Evolutionary conservation across 2,113 vertebrate species (phyloP).

Genomic region (Phasianus colchicus): DNA sequence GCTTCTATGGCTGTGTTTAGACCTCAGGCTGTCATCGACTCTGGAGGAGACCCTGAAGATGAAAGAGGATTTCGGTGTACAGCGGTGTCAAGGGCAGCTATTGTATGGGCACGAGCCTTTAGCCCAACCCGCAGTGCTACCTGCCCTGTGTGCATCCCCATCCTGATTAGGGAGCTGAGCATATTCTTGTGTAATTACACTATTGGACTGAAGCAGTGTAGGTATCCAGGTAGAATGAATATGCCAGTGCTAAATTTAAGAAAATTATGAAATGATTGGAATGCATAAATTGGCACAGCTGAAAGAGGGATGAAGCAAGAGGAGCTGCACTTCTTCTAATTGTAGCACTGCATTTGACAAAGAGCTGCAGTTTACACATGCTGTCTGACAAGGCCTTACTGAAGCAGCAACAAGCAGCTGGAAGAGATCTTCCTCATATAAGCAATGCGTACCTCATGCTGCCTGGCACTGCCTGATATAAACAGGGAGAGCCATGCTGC

Average conservation of each 20-base stretch:
- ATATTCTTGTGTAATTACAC: neutral
- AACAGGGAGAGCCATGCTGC: neutral
- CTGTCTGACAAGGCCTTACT: neutral
- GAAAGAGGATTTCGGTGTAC: neutral
- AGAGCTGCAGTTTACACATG: neutral
- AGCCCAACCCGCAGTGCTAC: neutral
- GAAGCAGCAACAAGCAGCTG: neutral
- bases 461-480: fast-evolving
- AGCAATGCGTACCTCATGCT: neutral
- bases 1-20: conserved; percentile 13
- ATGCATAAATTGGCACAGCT: neutral
- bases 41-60: conserved; percentile 26
- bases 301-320: neutral
- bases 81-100: neutral
- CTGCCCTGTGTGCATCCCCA: neutral
- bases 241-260: neutral
- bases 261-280: neutral
- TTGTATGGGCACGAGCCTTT: neutral
- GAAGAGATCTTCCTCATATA: neutral
- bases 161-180: conserved; percentile 52
- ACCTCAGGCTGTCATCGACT: conserved; percentile 4
- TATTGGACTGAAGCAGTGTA: neutral
- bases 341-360: fast-evolving
- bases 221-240: neutral
- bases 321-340: neutral